These are phyloP conservation scores for Eolophus roseicapilla DNA, from an alignment of 2,113 vertebrate genomes.

Conservation along the genomic window DNA sequence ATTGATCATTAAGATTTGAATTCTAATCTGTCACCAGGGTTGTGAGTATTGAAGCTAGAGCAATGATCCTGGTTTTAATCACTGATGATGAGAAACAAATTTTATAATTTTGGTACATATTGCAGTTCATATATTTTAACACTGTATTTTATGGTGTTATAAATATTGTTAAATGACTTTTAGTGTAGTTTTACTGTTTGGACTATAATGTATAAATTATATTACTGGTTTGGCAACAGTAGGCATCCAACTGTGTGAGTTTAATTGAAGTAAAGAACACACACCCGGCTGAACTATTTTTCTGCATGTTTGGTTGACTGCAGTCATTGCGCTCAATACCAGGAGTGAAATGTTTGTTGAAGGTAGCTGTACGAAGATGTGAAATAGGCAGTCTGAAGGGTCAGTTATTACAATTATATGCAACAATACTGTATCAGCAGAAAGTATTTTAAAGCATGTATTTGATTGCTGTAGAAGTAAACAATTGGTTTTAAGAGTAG, in stretches of 20 bases:
- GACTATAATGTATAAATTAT: slow-evolving; percentile 86
- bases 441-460: slow-evolving; percentile 20
- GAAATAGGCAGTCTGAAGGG: slow-evolving; percentile 37
- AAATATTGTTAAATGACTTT: slow-evolving; percentile 88
- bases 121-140: slow-evolving; percentile 87
- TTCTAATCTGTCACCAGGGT: slow-evolving; percentile 85
- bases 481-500: background rate
- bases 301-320: slow-evolving; percentile 67
- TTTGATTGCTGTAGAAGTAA: slow-evolving; percentile 27
- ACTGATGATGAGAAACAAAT: slow-evolving; percentile 86
- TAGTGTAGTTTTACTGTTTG: slow-evolving; percentile 83
- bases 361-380: slow-evolving; percentile 44
- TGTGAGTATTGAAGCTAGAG: slow-evolving; percentile 81
- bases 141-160: slow-evolving; percentile 84
- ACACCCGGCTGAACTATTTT: slow-evolving; percentile 74
- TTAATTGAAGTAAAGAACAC: slow-evolving; percentile 84
- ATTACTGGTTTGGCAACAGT: slow-evolving; percentile 81
- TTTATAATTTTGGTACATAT: slow-evolving; percentile 84
- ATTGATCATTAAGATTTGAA: slow-evolving; percentile 88
- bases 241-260: slow-evolving; percentile 83
- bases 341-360: slow-evolving; percentile 37
- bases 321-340: slow-evolving; percentile 54
- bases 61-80: slow-evolving; percentile 82
- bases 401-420: slow-evolving; percentile 31
- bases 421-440: slow-evolving; percentile 23